These are phyloP conservation scores for Dinocampus coccinellae DNA, from an alignment of 2,888 invertebrate genomes.

Conservation along the genomic window DNA sequence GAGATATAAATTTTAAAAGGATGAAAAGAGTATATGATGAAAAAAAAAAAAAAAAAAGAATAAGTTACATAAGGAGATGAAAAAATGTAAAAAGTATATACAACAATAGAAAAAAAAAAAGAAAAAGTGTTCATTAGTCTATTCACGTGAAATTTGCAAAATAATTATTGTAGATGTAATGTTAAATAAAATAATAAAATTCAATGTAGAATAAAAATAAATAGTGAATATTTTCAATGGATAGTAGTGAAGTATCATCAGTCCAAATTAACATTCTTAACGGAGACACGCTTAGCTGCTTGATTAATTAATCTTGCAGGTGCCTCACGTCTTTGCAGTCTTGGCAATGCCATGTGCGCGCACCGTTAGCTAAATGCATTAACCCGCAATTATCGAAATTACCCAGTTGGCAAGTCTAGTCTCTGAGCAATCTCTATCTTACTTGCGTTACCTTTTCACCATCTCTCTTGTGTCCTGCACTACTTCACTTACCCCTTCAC, in stretches of 20 bases:
- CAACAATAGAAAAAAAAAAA: no score
- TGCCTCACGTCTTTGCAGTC: constrained; percentile 54
- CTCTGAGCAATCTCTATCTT: constrained; percentile 37
- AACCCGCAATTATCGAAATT: constrained; percentile 63
- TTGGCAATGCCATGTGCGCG: constrained; percentile 52
- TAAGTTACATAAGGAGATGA: neutral
- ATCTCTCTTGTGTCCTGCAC: neutral
- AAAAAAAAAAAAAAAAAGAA: constrained; percentile 38
- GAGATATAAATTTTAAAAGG: constrained; percentile 9
- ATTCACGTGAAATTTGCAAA: no score
- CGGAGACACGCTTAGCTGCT: constrained; percentile 31
- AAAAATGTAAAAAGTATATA: no score
- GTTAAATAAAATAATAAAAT: no score
- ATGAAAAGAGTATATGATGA: constrained; percentile 32
- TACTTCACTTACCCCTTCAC: neutral
- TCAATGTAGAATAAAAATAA: constrained; percentile 3
- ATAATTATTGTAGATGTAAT: no score
- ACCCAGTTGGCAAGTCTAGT: constrained; percentile 49
- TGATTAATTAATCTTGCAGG: constrained; percentile 59
- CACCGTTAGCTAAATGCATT: constrained; percentile 57
- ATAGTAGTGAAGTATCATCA: neutral
- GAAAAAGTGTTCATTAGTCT: no score
- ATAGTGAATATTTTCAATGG: no score
- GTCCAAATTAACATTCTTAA: constrained; percentile 25
- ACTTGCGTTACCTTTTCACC: constrained; percentile 32